Base-by-base conservation (phyloP, 2,888 invertebrate genomes). In the Drosophila stalkeri region DNA sequence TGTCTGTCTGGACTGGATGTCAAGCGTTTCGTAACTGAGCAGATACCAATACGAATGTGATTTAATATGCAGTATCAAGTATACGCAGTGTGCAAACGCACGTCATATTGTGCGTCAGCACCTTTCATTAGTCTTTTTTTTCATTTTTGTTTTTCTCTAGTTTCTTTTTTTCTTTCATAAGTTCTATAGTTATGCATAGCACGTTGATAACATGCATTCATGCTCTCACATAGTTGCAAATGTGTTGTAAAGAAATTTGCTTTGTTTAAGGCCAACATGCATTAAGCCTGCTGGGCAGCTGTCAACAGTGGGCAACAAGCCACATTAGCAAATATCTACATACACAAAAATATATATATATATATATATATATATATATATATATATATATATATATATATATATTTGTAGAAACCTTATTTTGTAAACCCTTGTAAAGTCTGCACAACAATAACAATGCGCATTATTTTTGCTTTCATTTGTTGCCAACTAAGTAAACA, bases 181-280 rank as follows among this genome's bases (percentile, higher is more conserved):
- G 20, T 23, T 41, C 23, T 51, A 27, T 47, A 27, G 41, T 54
- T 27, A 55, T 51, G 43, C 46, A 55, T 2, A 65, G 39, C 56
- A 47, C 67, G 56, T 59, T 67, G 62, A 77, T 67, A 55, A 77
- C 64, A 64, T 39, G 33, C 59, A 70, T 18, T 47, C 47, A 43
- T n/a, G n/a, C 33, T 43, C 49, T 14, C 55, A 49, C 41, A 47
- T 0, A 47, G n/a, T 16, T 23, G 43, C n/a, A 61, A 66, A 63
- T 46, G 41, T 70, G 55, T 59, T 64, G 69, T 66, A 56, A 41
- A 74, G 49, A 73, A 63, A 84, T 76, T 77, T 65, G 76, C 81
- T 78, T 82, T 82, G 80, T 72, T 76, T 72, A 68, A 63, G 69
- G 65, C 75, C 72, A 71, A 82, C 70, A 63, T 74, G 69, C 74